Percentiles rank a stretch among this genome's conserved stretches.
These are phyloP conservation scores for Onthophagus taurus DNA, from an alignment of 1,140 invertebrate genomes.

Conservation along the genomic window DNA sequence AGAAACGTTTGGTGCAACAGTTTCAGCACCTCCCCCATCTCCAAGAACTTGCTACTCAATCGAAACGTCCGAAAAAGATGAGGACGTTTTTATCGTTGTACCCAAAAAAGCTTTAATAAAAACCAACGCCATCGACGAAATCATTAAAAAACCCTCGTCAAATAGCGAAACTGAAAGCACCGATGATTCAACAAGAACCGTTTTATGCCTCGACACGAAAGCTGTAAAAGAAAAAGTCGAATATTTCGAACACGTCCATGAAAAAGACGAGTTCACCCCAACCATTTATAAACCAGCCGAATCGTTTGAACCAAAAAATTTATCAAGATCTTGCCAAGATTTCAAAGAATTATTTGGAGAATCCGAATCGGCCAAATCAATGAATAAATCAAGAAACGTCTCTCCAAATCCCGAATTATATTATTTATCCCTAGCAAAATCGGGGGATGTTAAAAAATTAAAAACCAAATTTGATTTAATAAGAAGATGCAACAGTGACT, in stretches of 20 bases:
- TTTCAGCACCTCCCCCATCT: constrained; percentile 42
- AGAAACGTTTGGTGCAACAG: constrained; percentile 55
- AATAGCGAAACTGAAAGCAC: constrained; percentile 57
- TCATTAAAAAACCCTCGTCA: constrained; percentile 34
- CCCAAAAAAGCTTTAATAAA: constrained; percentile 23
- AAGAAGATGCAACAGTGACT: constrained; percentile 64
- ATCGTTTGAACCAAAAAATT: constrained; percentile 32
- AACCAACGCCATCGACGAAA: constrained; percentile 18
- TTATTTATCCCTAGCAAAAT: constrained; percentile 51
- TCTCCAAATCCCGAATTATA: constrained; percentile 59
- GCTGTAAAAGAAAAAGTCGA: constrained; percentile 64
- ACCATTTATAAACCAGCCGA: constrained; percentile 48
- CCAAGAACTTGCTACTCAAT: constrained; percentile 47
- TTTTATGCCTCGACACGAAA: constrained; percentile 44
- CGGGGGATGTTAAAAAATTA: constrained; percentile 64
- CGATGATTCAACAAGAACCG: constrained; percentile 56
- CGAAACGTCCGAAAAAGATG: constrained; percentile 39
- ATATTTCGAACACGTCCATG: constrained; percentile 62
- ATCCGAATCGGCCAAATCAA: constrained; percentile 17
- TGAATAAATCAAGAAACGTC: constrained; percentile 47
- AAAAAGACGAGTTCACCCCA: constrained; percentile 36
- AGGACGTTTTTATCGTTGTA: constrained; percentile 43
- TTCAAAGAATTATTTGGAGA: constrained; percentile 73
- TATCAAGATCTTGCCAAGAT: constrained; percentile 55
- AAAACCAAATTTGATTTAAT: constrained; percentile 60